phyloP scores from a whole-genome alignment of 2,113 vertebrate species.

The Apaloderma vittatum region DNA sequence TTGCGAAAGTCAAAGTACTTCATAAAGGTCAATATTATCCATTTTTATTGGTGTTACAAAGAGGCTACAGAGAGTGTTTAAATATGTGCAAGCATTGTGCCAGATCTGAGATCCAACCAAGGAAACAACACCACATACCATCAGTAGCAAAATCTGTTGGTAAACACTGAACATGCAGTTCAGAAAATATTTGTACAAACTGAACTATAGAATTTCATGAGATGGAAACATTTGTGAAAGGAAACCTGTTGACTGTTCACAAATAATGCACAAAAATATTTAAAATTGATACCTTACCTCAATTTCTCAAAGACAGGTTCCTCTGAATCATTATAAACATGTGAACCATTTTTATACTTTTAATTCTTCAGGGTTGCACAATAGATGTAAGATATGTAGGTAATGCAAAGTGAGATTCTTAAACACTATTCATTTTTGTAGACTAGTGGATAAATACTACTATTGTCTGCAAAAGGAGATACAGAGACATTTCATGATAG shows the following conservation, averaged over 20 bases:
- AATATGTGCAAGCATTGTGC: not conserved
- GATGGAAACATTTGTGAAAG: not conserved
- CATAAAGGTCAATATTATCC: not conserved
- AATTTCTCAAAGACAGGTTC: not conserved
- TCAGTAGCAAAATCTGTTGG: not conserved
- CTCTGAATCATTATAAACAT: not conserved
- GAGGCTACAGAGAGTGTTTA: not conserved
- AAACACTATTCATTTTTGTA: not conserved
- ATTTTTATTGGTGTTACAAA: not conserved
- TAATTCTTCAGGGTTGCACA: not conserved
- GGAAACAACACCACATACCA: not conserved
- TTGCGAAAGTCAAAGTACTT: not conserved
- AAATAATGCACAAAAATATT: not conserved
- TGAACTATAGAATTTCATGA: not conserved
- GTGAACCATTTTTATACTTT: not conserved
- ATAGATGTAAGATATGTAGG: accelerated
- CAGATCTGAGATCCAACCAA: not conserved
- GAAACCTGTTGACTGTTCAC: not conserved
- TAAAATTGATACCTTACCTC: not conserved
- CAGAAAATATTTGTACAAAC: not conserved
- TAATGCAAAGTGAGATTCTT: not conserved
- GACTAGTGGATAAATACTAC: not conserved
- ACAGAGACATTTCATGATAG: not conserved
- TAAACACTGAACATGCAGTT: not conserved
- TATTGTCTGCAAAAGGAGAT: not conserved